phyloP scores from a whole-genome alignment of 2,888 invertebrate genomes.

The Dasypogon diadema region DNA sequence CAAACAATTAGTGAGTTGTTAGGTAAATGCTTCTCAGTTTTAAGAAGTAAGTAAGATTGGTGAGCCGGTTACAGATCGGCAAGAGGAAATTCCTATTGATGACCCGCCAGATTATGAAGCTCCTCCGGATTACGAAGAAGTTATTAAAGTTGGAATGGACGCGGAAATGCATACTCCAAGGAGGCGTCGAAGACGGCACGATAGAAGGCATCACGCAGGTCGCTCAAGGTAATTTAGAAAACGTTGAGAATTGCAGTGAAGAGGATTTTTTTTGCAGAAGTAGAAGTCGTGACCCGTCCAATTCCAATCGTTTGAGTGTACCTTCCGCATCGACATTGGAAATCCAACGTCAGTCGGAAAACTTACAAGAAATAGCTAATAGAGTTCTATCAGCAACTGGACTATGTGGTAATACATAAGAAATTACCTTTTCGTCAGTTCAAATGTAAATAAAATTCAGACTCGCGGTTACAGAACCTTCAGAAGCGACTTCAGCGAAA shows the following conservation, averaged over 20 bases:
- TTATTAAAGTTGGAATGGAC: slow-evolving; percentile 72
- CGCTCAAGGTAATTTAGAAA: neutral
- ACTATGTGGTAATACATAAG: slow-evolving; percentile 63
- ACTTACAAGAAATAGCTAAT: slow-evolving; percentile 60
- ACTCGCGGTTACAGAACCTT: slow-evolving; percentile 67
- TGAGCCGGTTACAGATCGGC: slow-evolving; percentile 69
- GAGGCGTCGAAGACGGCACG: neutral
- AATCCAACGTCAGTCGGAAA: slow-evolving; percentile 46
- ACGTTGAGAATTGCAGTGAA: neutral
- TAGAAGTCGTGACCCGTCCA: neutral
- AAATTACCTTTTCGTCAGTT: neutral
- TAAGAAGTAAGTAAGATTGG: slow-evolving; percentile 3
- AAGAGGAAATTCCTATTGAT: slow-evolving; percentile 66
- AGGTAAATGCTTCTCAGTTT: slow-evolving; percentile 66
- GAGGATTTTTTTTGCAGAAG: neutral
- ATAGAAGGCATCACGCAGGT: slow-evolving; percentile 53
- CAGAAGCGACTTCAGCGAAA: slow-evolving; percentile 62
- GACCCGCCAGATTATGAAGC: slow-evolving; percentile 79
- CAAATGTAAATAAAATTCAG: slow-evolving; percentile 60
- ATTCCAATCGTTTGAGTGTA: neutral
- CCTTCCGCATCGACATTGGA: slow-evolving; percentile 27
- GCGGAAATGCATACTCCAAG: slow-evolving; percentile 65
- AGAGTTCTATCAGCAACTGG: slow-evolving; percentile 63
- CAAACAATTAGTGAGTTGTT: slow-evolving; percentile 78
- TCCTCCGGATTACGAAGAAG: slow-evolving; percentile 79